Evolutionary conservation across 1,140 invertebrate genomes (phyloP), one percentile per base, ranked within the genome.

Genomic region (Olivierus martensii): DNA sequence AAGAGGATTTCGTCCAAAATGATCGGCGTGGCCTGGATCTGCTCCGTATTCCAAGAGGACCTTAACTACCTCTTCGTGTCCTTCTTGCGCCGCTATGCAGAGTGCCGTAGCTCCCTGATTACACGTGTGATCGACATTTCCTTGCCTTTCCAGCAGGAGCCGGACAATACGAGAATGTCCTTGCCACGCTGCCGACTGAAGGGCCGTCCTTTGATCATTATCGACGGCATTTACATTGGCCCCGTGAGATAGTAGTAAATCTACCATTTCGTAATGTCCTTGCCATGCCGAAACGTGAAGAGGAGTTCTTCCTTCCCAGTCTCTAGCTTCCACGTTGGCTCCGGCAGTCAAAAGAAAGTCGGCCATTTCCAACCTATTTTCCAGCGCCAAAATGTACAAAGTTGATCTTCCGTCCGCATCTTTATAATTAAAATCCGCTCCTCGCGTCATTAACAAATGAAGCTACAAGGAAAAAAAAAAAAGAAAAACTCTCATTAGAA

Each of bases 141-240:
- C 73, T 5, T 82, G 81, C 59, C 80, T 77, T 63, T 83, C 79
- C 14, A 92, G 70, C 10, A 96, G 70, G 37, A 92, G 71, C 47
- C 81, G 75, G 41, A 95, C 87, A 37, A 90, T 85, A 49, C 80
- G 77, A 19, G 80, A 78, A 61, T 93, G 86, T 9, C 91, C 91
- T 66, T 93, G 86, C 90, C 90, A 95, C 46, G 87, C 84, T n/a
- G 90, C 90, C 15, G 87, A 90, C 71, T 94, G 90, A 52, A 95
- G 67, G 5, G 91, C 84, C 0, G 89, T 93, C 39, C 91, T 75
- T 46, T 81, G 79, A 66, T 94, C 91, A 63, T 85, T 79, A 67
- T 97, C 92, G 49, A 83, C 80, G 0, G 86, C 85, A 67, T 95
- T 88, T 1, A 93, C 83, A 64, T 82, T 77, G 2, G 88, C 86